Conservation (phyloP, 1,140 invertebrate genomes). For the Eurosta solidaginis region DNA sequence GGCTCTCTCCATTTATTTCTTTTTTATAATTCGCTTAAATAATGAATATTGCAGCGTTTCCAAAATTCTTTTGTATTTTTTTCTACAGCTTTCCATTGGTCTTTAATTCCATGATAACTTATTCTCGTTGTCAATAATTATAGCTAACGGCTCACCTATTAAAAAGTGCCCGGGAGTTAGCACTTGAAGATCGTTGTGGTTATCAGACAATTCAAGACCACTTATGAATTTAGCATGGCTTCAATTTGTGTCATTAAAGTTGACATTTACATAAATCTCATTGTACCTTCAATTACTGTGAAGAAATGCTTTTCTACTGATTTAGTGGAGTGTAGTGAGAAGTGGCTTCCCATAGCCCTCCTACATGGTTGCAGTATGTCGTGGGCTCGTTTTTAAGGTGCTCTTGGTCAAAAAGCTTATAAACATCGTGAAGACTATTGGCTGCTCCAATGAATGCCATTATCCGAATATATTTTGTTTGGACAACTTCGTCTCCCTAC, state of each 20-base stretch:
- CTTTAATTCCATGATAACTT: background rate
- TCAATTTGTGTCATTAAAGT: constrained; percentile 15
- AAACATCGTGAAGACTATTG: no score
- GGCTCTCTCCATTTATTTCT: no score
- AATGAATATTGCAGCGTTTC: no score
- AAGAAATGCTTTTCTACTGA: constrained; percentile 19
- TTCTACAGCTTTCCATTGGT: constrained; percentile 18
- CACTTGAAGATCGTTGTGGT: background rate
- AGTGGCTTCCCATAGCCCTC: constrained; percentile 29
- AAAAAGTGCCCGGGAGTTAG: constrained; percentile 12
- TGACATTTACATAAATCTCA: constrained; percentile 19
- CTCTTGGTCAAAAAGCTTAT: no score
- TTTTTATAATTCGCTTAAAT: no score
- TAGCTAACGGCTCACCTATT: background rate
- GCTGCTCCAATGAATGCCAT: no score
- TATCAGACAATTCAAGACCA: background rate
- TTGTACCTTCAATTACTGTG: background rate
- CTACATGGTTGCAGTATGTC: background rate
- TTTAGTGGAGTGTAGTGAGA: no score
- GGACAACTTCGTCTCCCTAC: constrained; percentile 34
- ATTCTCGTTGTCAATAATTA: background rate
- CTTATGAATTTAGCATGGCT: constrained; percentile 5
- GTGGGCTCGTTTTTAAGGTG: background rate
- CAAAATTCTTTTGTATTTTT: background rate
- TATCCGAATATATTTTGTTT: constrained; percentile 39